Percentiles rank a stretch among this genome's conserved stretches.
These are phyloP conservation scores for Paramormyrops kingsleyae DNA, from an alignment of 2,113 vertebrate species.

Conservation along the genomic window DNA sequence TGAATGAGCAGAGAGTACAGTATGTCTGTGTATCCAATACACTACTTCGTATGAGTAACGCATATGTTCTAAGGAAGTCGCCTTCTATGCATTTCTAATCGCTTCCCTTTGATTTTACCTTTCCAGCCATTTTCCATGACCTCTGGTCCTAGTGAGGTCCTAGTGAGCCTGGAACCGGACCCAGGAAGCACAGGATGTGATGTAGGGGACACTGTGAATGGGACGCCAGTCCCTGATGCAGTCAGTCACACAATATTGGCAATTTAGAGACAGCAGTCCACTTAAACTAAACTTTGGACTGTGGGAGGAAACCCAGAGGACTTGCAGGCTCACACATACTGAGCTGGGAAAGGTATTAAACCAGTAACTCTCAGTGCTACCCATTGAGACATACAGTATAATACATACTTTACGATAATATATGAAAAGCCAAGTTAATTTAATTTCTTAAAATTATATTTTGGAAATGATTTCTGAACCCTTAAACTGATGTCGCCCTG, in stretches of 20 bases:
- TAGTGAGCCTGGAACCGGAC: background rate
- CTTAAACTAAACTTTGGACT: background rate
- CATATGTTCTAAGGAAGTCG: background rate
- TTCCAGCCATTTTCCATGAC: background rate
- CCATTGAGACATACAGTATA: background rate
- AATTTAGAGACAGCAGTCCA: background rate
- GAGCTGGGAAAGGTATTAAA: background rate
- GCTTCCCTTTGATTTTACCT: background rate
- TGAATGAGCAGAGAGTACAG: background rate
- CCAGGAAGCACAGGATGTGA: background rate
- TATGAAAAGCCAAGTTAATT: background rate
- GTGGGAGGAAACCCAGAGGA: background rate
- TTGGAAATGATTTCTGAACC: background rate
- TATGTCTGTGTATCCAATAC: background rate
- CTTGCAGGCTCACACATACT: background rate
- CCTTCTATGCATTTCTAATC: background rate
- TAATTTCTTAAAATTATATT: background rate
- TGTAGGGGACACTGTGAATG: background rate
- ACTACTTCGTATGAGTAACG: background rate
- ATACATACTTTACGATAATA: background rate
- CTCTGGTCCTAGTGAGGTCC: background rate
- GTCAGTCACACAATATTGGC: background rate
- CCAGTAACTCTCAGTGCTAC: background rate
- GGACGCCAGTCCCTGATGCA: background rate
- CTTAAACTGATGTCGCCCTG: background rate